Evolutionary conservation across 2,113 vertebrate genomes (phyloP).

Genomic region (Chascanopsetta lugubris): DNA sequence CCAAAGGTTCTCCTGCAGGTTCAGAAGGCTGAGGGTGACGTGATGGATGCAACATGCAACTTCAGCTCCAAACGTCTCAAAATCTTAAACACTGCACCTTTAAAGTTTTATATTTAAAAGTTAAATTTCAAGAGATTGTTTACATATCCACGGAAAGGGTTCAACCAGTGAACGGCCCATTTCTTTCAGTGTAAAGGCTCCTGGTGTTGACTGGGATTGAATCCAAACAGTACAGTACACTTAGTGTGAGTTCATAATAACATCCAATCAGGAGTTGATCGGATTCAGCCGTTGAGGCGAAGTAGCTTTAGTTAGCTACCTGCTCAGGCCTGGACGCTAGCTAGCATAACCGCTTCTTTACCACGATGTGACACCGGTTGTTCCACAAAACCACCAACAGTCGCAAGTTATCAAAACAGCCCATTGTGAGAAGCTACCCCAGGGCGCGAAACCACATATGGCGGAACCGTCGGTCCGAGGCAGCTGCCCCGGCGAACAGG

Average conservation of each 20-base stretch:
- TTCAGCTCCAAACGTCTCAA: no score
- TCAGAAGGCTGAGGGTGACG: no score
- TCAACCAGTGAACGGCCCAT: no score
- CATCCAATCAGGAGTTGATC: neutral
- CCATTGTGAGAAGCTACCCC: neutral
- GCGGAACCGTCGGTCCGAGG: neutral
- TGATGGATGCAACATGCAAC: no score
- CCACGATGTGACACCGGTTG: neutral
- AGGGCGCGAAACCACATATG: neutral
- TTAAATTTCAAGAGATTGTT: no score
- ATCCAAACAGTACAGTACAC: neutral
- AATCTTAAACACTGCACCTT: no score
- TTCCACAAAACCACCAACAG: neutral
- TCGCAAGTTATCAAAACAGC: neutral
- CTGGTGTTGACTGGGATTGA: no score
- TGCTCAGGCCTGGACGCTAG: neutral
- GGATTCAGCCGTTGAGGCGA: neutral
- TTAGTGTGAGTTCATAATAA: neutral
- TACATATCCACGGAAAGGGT: no score
- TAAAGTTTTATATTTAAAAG: no score
- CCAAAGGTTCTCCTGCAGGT: no score
- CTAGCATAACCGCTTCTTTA: neutral
- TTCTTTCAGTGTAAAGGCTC: no score
- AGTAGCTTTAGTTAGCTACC: neutral
- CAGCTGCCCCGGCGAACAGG: conserved; percentile 33